Evolutionary conservation across 2,113 vertebrate genomes (phyloP), one percentile per base, ranked within the genome.

Genomic region (Heterotilapia buettikoferi): DNA sequence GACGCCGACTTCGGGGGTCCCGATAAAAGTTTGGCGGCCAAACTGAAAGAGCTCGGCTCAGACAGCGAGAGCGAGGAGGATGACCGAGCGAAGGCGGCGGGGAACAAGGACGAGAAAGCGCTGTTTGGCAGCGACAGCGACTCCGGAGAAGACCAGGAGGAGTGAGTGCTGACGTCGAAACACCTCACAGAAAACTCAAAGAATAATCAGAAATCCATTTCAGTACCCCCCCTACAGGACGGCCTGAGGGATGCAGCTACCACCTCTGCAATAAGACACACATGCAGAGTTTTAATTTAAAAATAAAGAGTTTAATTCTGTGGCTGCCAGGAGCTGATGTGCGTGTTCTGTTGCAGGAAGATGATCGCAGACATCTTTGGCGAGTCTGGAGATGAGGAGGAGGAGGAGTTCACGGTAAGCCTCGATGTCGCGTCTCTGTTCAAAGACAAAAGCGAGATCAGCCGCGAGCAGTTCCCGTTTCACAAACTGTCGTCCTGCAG

Each of bases 311-410:
- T 21, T 40, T 14, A 14, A 4, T 9, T 40, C 59, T 63, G 59
- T 4, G 29, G 29, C 57, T 9, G 7, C 38, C 38, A 26, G 10
- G 24, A 73, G 40, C 68, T 47, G 21, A 73, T 29, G 9, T 0
- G 21, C 16, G 2, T 2, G 3, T 76, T 47, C 45, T 76, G 86
- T 92, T 84, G 7, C 93, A 99, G 99, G 96, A 99, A 98, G 92
- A 97, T 99, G 95, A 99, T 99, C 33, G 98, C 98, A 29, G 99
- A 99, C 93, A 99, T 99, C 95, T 99, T 99, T 89, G 99, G 99
- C 78, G 99, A 99, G 94, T 99, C 99, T 31, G 99, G 98, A 47
- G 98, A 99, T 92, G 99, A 99, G 92, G 98, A 99, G 56, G 98
- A 97, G 82, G 98, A 99, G 89, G 99, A 99, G 95, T 99, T 99